A percentile compares a stretch with the other conserved stretches of the same genome.
Conservation (phyloP, 2,888 invertebrate species). For the Xiphydria camelus region DNA sequence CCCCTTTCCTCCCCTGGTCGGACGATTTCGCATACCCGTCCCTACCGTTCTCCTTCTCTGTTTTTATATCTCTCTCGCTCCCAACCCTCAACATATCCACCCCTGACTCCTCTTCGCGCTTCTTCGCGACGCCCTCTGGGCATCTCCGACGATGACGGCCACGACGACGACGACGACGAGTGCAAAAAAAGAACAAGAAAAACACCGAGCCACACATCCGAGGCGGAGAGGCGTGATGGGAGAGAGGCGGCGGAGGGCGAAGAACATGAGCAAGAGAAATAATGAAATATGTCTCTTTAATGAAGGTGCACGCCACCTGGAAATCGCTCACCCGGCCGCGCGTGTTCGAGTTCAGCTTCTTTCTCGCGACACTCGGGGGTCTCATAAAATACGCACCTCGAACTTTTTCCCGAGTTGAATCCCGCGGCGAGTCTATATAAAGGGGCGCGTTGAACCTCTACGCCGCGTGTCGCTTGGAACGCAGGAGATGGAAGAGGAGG, state of each 20-base stretch:
- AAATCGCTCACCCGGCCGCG: constrained; percentile 7
- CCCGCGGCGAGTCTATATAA: too few species aligned
- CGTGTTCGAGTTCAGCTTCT: constrained; percentile 15
- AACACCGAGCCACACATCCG: neutral
- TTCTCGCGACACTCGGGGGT: neutral
- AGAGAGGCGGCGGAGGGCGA: neutral
- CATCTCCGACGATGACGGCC: neutral
- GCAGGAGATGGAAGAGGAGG: too few species aligned
- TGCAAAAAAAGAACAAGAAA: constrained; percentile 7
- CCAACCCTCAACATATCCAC: too few species aligned
- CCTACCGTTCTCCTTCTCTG: too few species aligned
- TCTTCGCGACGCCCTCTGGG: neutral
- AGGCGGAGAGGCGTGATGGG: neutral
- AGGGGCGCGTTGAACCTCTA: too few species aligned
- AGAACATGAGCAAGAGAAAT: constrained; percentile 7
- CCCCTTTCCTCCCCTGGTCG: too few species aligned
- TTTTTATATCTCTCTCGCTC: too few species aligned
- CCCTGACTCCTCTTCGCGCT: neutral
- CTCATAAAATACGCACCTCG: neutral
- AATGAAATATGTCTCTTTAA: constrained; percentile 22
- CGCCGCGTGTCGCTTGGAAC: too few species aligned
- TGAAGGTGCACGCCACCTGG: constrained; percentile 16
- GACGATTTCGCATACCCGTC: too few species aligned
- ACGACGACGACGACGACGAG: neutral
- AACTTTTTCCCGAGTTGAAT: neutral